Percentiles rank a stretch among this genome's conserved stretches.
Evolutionary conservation across 2,113 vertebrate species (phyloP).

Genomic region (Sardina pilchardus): DNA sequence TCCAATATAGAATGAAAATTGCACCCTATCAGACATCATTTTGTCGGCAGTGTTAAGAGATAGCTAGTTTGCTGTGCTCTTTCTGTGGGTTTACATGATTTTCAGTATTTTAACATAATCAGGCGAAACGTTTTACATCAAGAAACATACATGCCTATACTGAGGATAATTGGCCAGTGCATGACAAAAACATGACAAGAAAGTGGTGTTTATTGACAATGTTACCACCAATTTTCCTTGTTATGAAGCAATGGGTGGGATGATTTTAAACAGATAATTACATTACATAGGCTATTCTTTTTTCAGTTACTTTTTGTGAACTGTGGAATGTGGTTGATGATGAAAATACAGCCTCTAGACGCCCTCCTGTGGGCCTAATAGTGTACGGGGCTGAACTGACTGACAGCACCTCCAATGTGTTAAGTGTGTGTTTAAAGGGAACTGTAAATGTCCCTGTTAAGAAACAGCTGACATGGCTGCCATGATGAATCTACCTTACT

Average conservation of each 20-base stretch:
- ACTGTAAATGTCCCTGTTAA: background rate
- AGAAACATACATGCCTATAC: background rate
- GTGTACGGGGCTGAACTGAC: background rate
- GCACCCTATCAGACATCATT: background rate
- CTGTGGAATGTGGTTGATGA: background rate
- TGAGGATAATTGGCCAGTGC: background rate
- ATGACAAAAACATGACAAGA: background rate
- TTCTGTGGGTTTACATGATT: conserved; percentile 18
- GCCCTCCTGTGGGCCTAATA: background rate
- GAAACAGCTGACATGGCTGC: background rate
- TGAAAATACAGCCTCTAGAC: background rate
- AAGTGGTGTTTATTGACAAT: conserved; percentile 3
- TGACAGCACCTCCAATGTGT: background rate
- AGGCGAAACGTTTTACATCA: background rate
- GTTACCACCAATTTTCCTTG: background rate
- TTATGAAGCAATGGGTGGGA: background rate
- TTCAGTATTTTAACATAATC: background rate
- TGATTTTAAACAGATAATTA: background rate
- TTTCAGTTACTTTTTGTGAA: background rate
- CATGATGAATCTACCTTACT: background rate
- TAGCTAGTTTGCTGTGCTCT: conserved; percentile 30
- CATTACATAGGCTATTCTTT: background rate
- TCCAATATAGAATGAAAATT: conserved; percentile 16
- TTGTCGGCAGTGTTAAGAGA: background rate
- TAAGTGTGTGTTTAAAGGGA: background rate